Evolutionary conservation across 2,113 vertebrate genomes (phyloP).

Genomic region (Xiphophorus couchianus): DNA sequence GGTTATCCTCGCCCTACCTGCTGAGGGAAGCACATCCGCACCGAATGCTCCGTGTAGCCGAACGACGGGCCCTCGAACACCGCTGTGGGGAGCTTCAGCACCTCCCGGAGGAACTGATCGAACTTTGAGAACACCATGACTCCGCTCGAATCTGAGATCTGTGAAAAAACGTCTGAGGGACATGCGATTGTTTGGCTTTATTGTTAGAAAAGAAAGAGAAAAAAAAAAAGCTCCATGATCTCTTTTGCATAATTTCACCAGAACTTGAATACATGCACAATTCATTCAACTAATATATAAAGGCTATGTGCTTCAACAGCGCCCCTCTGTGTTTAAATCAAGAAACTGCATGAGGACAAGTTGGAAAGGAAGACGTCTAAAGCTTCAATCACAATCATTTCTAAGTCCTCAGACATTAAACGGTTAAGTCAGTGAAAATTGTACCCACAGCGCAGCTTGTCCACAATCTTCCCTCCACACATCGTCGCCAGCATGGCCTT

Average conservation of each 20-base stretch:
- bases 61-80: conserved; percentile 98
- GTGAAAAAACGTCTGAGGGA: conserved; percentile 93
- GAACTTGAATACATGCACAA: not conserved
- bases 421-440: not conserved
- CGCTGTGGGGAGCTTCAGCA: conserved; percentile 93
- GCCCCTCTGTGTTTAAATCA: conserved; percentile 44
- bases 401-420: too few relatives aligned
- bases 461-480: conserved; percentile 97
- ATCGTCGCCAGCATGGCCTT: conserved; percentile 97
- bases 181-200: conserved; percentile 15
- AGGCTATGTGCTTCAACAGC: conserved; percentile 15
- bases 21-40: conserved; percentile 92
- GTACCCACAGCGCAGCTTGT: conserved; percentile 96
- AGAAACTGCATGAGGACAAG: conserved; percentile 33
- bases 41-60: conserved; percentile 93
- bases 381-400: not conserved
- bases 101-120: conserved; percentile 93
- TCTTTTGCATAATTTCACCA: conserved; percentile 3
- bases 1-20: conserved; percentile 82
- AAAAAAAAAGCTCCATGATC: conserved; percentile 1
- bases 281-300: not conserved
- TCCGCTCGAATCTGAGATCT: conserved; percentile 93
- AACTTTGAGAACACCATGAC: conserved; percentile 92
- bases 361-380: not conserved
- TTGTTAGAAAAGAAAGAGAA: not conserved